Evolutionary conservation across 2,797 vertebrate genomes (phyloP).

Genomic region (Sebastes diaconus): DNA sequence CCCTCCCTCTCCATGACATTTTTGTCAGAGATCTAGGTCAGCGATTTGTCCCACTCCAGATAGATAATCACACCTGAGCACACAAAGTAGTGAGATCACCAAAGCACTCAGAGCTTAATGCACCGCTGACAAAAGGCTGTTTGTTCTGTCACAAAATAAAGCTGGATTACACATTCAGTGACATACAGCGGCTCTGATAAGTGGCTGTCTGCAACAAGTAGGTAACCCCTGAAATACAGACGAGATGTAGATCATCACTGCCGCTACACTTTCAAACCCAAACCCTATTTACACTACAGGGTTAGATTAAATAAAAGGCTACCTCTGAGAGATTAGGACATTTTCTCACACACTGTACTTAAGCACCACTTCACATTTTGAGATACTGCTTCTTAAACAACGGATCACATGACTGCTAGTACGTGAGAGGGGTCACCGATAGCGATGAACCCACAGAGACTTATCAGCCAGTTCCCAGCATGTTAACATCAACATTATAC

Average conservation of each 20-base stretch:
- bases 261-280: neutral
- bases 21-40: slow-evolving; percentile 53
- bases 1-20: neutral
- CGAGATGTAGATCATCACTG: neutral
- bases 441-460: neutral
- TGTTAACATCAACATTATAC: neutral
- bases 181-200: neutral
- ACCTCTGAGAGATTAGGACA: neutral
- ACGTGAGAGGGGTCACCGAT: neutral
- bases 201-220: neutral
- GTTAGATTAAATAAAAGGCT: neutral
- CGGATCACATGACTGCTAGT: neutral
- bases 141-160: slow-evolving; percentile 18
- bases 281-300: neutral
- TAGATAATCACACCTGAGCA: slow-evolving; percentile 53
- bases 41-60: slow-evolving; percentile 36
- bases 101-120: neutral
- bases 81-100: slow-evolving; percentile 27
- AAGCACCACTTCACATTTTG: neutral
- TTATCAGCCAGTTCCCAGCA: fast-evolving
- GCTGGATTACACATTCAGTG: neutral
- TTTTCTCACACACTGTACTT: neutral
- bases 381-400: neutral
- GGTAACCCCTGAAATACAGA: neutral
- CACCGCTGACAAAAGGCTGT: neutral